Base-by-base conservation (phyloP, 2,888 invertebrate genomes). In the Zaprionus bogoriensis region DNA sequence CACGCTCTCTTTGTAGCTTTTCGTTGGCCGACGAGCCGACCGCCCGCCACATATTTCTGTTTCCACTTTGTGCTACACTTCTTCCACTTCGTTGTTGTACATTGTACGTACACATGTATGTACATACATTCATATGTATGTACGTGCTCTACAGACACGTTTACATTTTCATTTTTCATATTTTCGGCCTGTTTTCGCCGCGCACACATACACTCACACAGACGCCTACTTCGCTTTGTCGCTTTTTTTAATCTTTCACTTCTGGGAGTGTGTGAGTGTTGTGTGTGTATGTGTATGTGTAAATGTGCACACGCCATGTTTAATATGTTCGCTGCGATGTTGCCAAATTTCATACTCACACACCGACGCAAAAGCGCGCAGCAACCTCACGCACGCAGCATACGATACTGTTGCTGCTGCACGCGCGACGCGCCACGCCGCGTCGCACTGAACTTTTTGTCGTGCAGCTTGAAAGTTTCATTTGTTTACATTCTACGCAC, bases 151-250 rank as follows among this genome's bases (percentile, higher is more conserved):
- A 80, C 71, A 77, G 86, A 80, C 86, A 87, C 81, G 81, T 87
- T 87, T 81, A 75, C 81, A 82, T 82, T 82, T 82, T 80, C 87
- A 86, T 80, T 83, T 86, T 81, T 81, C 87, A 86, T 86, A 81
- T 80, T 79, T 80, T 84, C 72, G 71, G 65, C 51, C 44, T 65
- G 74, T 58, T 54, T 73, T 65, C 55, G 62, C 48, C 52, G 51
- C 54, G 30, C 64, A 53, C 48, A 51, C 54, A 62, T 30, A 41
- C 10, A 45, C 22, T 20, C 41, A 46, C 44, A 45, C 32, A 17
- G 36, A 23, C 41, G 42, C 47, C 52, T 55, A 75, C 45, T 57
- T 61, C 45, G 67, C 51, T 64, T 71, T 67, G 63, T 66, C 74
- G 67, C 60, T 65, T 54, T 55, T n/a, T 73, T 62, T 62, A 77